Evolutionary conservation across 2,888 invertebrate genomes (phyloP), one percentile per base, ranked within the genome.

Genomic region (Yponomeuta sedellus): DNA sequence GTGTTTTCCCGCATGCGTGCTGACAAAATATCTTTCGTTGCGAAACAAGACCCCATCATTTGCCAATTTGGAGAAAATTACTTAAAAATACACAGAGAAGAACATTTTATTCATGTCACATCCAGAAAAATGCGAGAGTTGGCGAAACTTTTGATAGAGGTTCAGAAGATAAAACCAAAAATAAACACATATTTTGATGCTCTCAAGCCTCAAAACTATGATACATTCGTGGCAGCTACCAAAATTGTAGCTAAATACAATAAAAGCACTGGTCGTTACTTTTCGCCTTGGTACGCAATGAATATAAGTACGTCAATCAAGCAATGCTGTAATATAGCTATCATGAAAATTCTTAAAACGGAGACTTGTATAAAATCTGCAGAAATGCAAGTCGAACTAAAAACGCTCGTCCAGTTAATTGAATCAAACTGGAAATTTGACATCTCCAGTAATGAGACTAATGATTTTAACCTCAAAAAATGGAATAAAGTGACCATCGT

Each of bases 281-380:
- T 70, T n/a, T 40, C 73, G 61, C 72, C 72, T 67, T 72, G 71
- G 10, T 76, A 69, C 52, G 74, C 72, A 25, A 75, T 75, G 71
- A 76, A 74, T 66, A 66, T 76, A 20, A 67, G 69, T 12, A 75
- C 75, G 4, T 68, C 67, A 19, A 44, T 75, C 16, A 77, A 75
- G 69, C 74, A 76, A 63, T 75, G 74, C 66, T 75, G 76, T 34
- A 73, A 71, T 69, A 71, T 75, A 64, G 76, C 74, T 64, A 71
- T 76, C 64, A 67, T 71, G 67, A 67, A 5, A 25, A 25, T 25
- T 5, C 25, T 25, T 25, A 25, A 25, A 25, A 25, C 1, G 5
- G 25, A 25, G 25, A 69, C 70, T 63, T 70, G 72, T 64, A 70
- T 10, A 63, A 69, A 70, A 22, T 65, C 40, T 63, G 65, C 65